phyloP scores from a whole-genome alignment of 2,888 invertebrate species.

The Dioctria rufipes region DNA sequence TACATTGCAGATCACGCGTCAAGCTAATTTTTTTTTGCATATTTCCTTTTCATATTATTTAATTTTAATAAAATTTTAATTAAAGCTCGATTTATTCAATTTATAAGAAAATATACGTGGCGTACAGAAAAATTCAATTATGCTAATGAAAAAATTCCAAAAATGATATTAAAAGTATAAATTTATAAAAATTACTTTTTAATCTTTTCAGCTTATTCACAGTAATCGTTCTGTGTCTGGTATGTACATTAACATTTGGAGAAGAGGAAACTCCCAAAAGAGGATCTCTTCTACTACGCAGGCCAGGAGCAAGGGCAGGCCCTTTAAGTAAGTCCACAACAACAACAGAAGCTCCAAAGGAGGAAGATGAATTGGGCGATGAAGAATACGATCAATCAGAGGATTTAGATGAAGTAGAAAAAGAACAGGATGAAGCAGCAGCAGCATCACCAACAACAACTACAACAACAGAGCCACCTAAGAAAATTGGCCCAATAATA shows the following conservation, averaged over 20 bases:
- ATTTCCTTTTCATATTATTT: no score
- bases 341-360: slow-evolving; percentile 65
- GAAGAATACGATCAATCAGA: slow-evolving; percentile 73
- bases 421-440: slow-evolving; percentile 72
- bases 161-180: not conserved
- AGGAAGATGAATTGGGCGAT: slow-evolving; percentile 69
- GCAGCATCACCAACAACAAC: slow-evolving; percentile 71
- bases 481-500: slow-evolving; percentile 77
- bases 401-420: slow-evolving; percentile 71
- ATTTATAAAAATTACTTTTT: not conserved
- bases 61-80: no score
- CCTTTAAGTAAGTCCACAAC: slow-evolving; percentile 63
- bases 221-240: slow-evolving; percentile 62
- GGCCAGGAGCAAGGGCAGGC: slow-evolving; percentile 45
- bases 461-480: slow-evolving; percentile 80
- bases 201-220: slow-evolving; percentile 34
- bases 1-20: no score
- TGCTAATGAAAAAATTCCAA: not conserved
- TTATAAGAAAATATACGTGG: no score
- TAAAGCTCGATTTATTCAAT: no score
- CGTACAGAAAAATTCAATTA: no score
- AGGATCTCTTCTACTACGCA: slow-evolving; percentile 63
- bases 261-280: slow-evolving; percentile 65
- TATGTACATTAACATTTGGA: slow-evolving; percentile 62
- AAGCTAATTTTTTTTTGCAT: no score